Base-by-base conservation (phyloP, 2,888 invertebrate genomes). In the Elegia similella region DNA sequence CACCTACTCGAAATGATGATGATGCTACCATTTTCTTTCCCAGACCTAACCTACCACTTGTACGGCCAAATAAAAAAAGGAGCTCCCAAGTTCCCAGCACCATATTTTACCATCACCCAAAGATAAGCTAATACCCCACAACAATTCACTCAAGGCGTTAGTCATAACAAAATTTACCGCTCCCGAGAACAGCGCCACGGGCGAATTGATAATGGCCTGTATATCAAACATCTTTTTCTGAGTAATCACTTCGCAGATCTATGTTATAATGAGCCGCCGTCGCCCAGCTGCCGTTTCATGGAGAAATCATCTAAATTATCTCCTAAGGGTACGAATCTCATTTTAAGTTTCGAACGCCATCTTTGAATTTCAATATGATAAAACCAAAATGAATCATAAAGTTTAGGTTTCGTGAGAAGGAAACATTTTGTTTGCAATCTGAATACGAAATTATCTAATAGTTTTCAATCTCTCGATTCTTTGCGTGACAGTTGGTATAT, bases 151-250 rank as follows among this genome's bases (percentile, higher is more conserved):
- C 62, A 69, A 60, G 60, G 62, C 62, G 54, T 60, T 59, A 61
- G 48, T 58, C 55, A 63, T 70, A 73, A 75, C 73, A 77, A 75
- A 76, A 73, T 74, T 68, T 70, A 57, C 48, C 34, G 55, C 60
- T 55, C 58, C 63, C 62, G 58, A 59, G 63, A 66, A 66, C 69
- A 63, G 63, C 67, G 79, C 86, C 84, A 70, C 71, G 68, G 77
- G 84, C 81, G 65, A 82, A 82, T 82, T 84, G 85, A 84, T 89
- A 88, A 83, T 84, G 80, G 79, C 65, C 74, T 78, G 81, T 83
- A 86, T 88, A 88, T 88, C 86, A 85, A 84, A 81, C 79, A 86
- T 85, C 86, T 83, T 78, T 75, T 84, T 87, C 84, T 71, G 65
- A 68, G 82, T 82, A 88, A 88, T 88, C 88, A 75, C 69, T 72